Percentiles rank a stretch among this genome's conserved stretches.
Evolutionary conservation across 2,888 invertebrate species (phyloP).

Genomic region (Ochropacha duplaris): DNA sequence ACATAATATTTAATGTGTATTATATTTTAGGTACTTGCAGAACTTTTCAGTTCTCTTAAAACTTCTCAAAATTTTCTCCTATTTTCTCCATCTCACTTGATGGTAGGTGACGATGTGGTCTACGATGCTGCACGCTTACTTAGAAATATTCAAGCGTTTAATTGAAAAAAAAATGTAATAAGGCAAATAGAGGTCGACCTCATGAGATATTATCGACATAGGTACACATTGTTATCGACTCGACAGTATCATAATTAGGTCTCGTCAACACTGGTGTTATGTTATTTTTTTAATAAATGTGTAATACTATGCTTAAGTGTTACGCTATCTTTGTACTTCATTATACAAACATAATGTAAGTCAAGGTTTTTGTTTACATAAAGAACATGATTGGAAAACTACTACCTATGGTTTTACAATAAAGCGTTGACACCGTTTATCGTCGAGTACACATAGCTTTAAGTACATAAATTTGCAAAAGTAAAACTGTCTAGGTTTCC

Average conservation of each 20-base stretch:
- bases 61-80: no score
- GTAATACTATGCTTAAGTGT: background rate
- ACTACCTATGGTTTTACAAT: background rate
- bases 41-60: no score
- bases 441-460: no score
- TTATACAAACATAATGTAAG: background rate
- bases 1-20: no score
- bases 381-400: background rate
- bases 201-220: slow-evolving; percentile 21
- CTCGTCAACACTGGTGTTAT: background rate
- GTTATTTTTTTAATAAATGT: background rate
- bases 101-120: no score
- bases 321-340: background rate
- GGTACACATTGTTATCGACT: slow-evolving; percentile 16
- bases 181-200: slow-evolving; percentile 4
- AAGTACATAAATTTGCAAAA: no score
- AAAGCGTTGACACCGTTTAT: background rate
- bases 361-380: slow-evolving; percentile 1
- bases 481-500: no score
- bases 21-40: no score
- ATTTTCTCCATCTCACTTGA: no score
- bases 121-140: no score
- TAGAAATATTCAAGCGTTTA: background rate
- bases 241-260: slow-evolving; percentile 10
- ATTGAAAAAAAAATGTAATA: background rate